A percentile compares a stretch with the other conserved stretches of the same genome.
phyloP scores from a whole-genome alignment of 2,888 invertebrate genomes.

The Megalurothrips usitatus region DNA sequence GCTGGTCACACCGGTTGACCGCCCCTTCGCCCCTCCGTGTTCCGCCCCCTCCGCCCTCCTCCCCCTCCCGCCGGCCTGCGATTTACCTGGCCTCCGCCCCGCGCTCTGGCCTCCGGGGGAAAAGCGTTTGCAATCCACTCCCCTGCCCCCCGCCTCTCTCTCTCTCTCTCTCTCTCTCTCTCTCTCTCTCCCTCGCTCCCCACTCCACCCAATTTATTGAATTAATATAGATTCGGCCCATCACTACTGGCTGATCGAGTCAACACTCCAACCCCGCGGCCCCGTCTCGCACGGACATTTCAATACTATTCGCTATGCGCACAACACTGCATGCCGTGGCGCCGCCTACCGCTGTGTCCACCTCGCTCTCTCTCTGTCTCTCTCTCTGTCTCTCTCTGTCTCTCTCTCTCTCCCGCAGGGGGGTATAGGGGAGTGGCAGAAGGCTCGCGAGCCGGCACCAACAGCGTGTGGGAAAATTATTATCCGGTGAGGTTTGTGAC shows the following conservation, averaged over 20 bases:
- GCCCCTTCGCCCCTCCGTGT: too few species aligned
- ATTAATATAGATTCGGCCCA: not conserved
- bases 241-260: slow-evolving; percentile 15
- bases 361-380: too few species aligned
- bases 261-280: not conserved
- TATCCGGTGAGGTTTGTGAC: slow-evolving; percentile 8
- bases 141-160: not conserved
- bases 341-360: not conserved
- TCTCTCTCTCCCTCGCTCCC: not conserved
- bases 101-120: too few species aligned
- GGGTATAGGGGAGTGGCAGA: too few species aligned
- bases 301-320: not conserved
- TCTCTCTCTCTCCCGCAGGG: too few species aligned
- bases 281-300: not conserved
- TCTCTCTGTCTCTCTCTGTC: too few species aligned
- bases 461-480: slow-evolving; percentile 17
- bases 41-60: not conserved
- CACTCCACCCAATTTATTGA: not conserved
- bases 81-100: too few species aligned
- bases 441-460: not conserved
- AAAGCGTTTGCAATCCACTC: too few species aligned
- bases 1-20: not conserved
- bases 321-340: not conserved
- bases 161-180: slow-evolving; percentile 1
- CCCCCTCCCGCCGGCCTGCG: not conserved